Base-by-base conservation (phyloP, 2,113 vertebrate genomes). In the Platysternon megacephalum region DNA sequence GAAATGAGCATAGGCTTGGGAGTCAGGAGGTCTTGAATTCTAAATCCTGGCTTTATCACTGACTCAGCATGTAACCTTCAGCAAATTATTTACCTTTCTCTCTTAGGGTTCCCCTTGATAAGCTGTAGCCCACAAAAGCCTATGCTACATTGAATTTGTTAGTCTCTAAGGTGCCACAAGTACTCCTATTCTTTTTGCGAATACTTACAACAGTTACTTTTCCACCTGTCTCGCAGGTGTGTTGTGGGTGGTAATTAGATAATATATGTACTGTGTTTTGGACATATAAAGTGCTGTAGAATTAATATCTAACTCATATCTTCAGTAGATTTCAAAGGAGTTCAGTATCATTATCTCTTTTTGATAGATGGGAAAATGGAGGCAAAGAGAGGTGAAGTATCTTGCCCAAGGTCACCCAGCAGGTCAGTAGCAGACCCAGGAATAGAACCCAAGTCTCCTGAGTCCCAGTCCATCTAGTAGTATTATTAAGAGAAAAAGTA, bases 211-310 rank as follows among this genome's bases (percentile, higher is more conserved):
- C 22, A 7, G 79, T 87, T 88, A 3, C 11, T 84, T 94, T 72
- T 14, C 5, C 56, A 65, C 65, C 46, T 91, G 49, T 85, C 93
- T 91, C 53, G 81, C 35, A 93, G 32, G 42, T 96, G 65, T 65
- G 53, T 82, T 29, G 53, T 24, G 65, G 11, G 58, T 87, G 42
- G 21, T 93, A 93, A 93, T 91, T 93, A 93, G 93, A 96, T 91
- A 86, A 56, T 29, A 90, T 24, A 26, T 14, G 92, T 22, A 80
- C 6, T 0, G 0, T 68, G 35, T 58, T 81, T 79, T 93, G 93
- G 82, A 53, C n/a, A 93, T 49, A 19, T 46, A 68, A 88, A 21
- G 32, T n/a, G 49, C 32, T 21, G 1, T 39, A 91, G 89, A 19
- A 84, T 39, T 1, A 1, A 46, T 53, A 92, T 10, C 32, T 65